Percentiles rank a stretch among this genome's conserved stretches.
phyloP scores from a whole-genome alignment of 2,888 invertebrate genomes.

The Synanthedon formicaeformis region DNA sequence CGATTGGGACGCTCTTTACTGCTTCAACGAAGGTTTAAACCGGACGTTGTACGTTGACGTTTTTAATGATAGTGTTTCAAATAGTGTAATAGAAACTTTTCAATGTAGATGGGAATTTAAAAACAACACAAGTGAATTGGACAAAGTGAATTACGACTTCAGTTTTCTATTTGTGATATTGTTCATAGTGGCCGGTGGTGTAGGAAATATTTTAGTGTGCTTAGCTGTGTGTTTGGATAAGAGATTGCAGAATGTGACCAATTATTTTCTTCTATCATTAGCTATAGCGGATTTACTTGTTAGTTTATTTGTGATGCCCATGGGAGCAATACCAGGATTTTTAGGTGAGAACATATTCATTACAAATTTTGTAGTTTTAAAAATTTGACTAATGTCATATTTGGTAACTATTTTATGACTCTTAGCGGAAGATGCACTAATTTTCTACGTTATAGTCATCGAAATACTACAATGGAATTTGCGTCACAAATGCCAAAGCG shows the following conservation, averaged over 20 bases:
- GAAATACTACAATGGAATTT: too few relatives aligned
- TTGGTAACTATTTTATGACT: too few relatives aligned
- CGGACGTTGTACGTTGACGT: conserved; percentile 47
- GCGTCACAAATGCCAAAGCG: too few relatives aligned
- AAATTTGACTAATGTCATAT: too few relatives aligned
- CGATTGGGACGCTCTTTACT: conserved; percentile 40
- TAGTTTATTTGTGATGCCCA: conserved; percentile 94
- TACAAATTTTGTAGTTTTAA: too few relatives aligned
- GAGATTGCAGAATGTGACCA: conserved; percentile 93
- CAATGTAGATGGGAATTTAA: conserved; percentile 48
- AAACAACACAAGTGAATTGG: conserved; percentile 28
- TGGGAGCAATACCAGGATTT: conserved; percentile 93
- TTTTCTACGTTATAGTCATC: too few relatives aligned
- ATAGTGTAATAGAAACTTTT: conserved; percentile 29
- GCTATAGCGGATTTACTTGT: conserved; percentile 95
- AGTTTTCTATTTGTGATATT: conserved; percentile 85
- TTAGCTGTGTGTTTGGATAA: conserved; percentile 92
- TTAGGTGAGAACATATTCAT: conserved; percentile 77
- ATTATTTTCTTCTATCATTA: conserved; percentile 93
- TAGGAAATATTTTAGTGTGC: conserved; percentile 94
- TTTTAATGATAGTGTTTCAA: conserved; percentile 22
- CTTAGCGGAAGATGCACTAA: not conserved
- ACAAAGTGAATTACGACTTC: conserved; percentile 75
- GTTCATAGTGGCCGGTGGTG: conserved; percentile 88
- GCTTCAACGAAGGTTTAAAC: conserved; percentile 36